Conservation (phyloP, 2,113 vertebrate genomes). For the Sinocyclocheilus maitianheensis region DNA sequence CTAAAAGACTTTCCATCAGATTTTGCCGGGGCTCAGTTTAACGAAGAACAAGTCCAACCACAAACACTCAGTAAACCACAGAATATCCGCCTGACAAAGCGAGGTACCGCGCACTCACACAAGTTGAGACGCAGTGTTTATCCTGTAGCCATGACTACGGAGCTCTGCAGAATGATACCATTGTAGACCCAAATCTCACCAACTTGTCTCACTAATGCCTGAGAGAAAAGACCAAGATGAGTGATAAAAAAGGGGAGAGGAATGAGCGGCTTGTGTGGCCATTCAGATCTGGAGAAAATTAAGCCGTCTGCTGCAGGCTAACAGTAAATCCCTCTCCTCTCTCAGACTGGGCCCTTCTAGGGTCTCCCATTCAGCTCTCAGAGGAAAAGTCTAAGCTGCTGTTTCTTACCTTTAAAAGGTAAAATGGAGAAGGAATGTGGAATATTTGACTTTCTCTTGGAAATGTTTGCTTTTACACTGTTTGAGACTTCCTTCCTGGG, state of each 20-base stretch:
- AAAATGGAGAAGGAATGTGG: conserved; percentile 11
- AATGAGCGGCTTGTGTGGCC: conserved; percentile 35
- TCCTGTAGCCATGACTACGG: conserved; percentile 46
- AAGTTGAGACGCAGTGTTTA: conserved; percentile 43
- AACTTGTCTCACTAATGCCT: conserved; percentile 10
- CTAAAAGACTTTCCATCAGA: background rate
- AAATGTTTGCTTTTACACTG: conserved; percentile 36
- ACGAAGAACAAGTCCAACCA: conserved; percentile 30
- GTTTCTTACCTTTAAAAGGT: conserved; percentile 27
- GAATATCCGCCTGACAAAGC: conserved; percentile 6
- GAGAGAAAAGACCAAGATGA: conserved; percentile 23
- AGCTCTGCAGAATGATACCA: conserved; percentile 34
- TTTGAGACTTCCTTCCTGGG: conserved; percentile 46
- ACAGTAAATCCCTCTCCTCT: conserved; percentile 25
- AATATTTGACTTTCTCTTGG: conserved; percentile 41
- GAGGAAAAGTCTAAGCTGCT: conserved; percentile 1
- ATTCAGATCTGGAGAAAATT: conserved; percentile 43
- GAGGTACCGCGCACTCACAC: background rate
- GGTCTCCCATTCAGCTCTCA: background rate
- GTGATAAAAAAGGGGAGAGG: background rate
- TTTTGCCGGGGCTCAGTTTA: background rate
- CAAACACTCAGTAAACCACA: conserved; percentile 31
- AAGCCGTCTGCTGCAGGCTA: conserved; percentile 27
- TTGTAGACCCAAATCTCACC: conserved; percentile 38
- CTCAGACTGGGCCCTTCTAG: background rate